Evolutionary conservation across 2,113 vertebrate genomes (phyloP).

Genomic region (Todiramphus chloris): DNA sequence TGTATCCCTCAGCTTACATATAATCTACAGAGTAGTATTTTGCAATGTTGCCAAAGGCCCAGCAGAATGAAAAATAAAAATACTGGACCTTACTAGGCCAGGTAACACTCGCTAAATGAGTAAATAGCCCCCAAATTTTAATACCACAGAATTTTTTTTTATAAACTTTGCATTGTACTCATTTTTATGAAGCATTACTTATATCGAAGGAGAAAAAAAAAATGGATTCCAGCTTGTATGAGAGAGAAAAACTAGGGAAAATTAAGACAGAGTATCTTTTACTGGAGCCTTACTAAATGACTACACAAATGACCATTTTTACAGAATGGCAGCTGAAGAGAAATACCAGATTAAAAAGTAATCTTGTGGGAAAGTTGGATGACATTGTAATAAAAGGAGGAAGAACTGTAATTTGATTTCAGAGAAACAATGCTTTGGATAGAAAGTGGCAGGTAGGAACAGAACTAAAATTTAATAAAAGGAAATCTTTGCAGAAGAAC

Average conservation of each 20-base stretch:
- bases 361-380: not conserved
- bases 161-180: not conserved
- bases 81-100: not conserved
- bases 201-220: not conserved
- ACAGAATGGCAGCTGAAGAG: not conserved
- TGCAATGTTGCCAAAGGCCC: not conserved
- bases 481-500: not conserved
- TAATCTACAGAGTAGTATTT: not conserved
- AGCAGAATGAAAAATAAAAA: not conserved
- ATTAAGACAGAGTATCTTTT: not conserved
- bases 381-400: not conserved
- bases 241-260: not conserved
- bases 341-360: not conserved
- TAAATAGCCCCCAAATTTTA: not conserved
- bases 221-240: not conserved
- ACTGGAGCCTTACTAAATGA: not conserved
- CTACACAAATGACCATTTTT: fast-evolving
- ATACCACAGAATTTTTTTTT: not conserved
- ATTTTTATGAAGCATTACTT: not conserved
- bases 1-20: not conserved
- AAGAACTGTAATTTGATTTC: not conserved
- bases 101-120: not conserved
- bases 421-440: not conserved
- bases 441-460: not conserved
- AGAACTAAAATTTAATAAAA: not conserved